phyloP scores from a whole-genome alignment of 2,797 vertebrate genomes.

The Pterois miles region DNA sequence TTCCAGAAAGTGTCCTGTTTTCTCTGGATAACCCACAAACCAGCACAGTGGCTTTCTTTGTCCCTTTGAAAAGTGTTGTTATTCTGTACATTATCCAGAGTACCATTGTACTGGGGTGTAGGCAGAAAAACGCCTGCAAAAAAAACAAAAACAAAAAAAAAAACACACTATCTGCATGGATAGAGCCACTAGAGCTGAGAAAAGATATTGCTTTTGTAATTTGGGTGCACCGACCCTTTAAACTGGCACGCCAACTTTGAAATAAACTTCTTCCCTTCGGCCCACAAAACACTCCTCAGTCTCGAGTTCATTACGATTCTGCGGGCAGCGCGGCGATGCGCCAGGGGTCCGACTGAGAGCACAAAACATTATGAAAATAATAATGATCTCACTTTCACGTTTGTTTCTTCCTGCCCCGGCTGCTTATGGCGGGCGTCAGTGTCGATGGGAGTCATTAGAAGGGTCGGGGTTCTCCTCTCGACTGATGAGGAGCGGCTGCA shows the following conservation, averaged over 20 bases:
- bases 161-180: background rate
- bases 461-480: slow-evolving; percentile 56
- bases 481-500: slow-evolving; percentile 69
- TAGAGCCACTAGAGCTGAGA: background rate
- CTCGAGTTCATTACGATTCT: slow-evolving; percentile 71
- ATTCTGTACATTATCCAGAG: background rate
- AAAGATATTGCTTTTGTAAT: slow-evolving; percentile 16
- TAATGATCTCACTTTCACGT: slow-evolving; percentile 75
- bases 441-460: slow-evolving; percentile 81
- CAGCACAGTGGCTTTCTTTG: background rate
- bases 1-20: background rate
- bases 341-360: slow-evolving; percentile 65
- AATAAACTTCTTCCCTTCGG: slow-evolving; percentile 40
- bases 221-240: slow-evolving; percentile 32
- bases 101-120: background rate
- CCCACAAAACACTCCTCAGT: slow-evolving; percentile 42
- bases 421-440: slow-evolving; percentile 56
- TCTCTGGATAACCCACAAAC: background rate
- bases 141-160: background rate
- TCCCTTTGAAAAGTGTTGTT: background rate
- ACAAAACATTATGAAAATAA: slow-evolving; percentile 78
- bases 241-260: slow-evolving; percentile 47
- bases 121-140: background rate
- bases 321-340: slow-evolving; percentile 29
- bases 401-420: slow-evolving; percentile 62